phyloP scores from a whole-genome alignment of 1,140 invertebrate genomes.

The Diabrotica virgifera region DNA sequence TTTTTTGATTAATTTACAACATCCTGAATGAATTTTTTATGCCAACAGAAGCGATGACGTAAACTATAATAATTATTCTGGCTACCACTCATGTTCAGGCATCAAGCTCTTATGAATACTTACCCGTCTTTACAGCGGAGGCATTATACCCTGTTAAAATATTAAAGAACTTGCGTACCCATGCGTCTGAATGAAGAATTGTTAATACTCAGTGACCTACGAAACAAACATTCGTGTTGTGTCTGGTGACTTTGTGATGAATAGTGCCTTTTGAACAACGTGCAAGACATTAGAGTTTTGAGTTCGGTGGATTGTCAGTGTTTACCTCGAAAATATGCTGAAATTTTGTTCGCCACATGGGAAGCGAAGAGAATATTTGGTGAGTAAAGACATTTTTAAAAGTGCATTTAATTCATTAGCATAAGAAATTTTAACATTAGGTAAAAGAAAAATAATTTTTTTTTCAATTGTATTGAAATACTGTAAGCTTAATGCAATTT shows the following conservation, averaged over 20 bases:
- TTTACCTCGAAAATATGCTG: slow-evolving; percentile 52
- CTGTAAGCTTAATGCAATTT: too few species aligned
- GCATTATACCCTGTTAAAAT: not conserved
- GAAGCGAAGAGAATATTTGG: slow-evolving; percentile 51
- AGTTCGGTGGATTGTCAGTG: not conserved
- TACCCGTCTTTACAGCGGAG: not conserved
- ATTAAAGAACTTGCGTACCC: slow-evolving; percentile 6
- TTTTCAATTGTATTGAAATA: too few species aligned
- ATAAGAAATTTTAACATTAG: too few species aligned
- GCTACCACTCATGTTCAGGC: too few species aligned
- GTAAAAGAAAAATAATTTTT: too few species aligned
- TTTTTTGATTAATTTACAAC: not conserved
- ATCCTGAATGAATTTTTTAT: not conserved
- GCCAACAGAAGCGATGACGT: not conserved
- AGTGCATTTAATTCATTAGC: too few species aligned
- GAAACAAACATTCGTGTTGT: slow-evolving; percentile 13
- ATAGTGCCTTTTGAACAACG: slow-evolving; percentile 3
- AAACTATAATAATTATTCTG: not conserved
- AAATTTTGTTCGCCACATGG: slow-evolving; percentile 66
- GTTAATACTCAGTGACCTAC: slow-evolving; percentile 16
- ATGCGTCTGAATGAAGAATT: slow-evolving; percentile 15
- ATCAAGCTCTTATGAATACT: too few species aligned
- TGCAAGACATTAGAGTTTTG: not conserved
- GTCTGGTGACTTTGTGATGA: slow-evolving; percentile 6
- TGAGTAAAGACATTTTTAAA: slow-evolving; percentile 18